Evolutionary conservation across 92 coral and sea anemone species (phyloP), one percentile per base, ranked within the genome.

Genomic region (Meandrina meandrites): DNA sequence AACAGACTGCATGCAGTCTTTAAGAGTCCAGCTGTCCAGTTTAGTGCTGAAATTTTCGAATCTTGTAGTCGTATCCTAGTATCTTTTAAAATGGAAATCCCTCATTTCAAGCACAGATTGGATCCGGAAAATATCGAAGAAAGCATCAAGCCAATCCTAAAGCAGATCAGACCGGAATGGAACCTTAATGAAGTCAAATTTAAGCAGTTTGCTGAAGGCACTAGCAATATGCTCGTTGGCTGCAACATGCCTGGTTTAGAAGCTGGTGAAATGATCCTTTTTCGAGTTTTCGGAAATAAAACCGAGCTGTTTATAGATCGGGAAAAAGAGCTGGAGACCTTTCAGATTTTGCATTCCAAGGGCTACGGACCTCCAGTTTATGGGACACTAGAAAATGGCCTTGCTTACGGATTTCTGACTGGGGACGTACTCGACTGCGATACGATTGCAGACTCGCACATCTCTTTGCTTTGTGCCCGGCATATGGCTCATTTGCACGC

Each of bases 241-340:
- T 93, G 97, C 40, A 88, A 79, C 69, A 78, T 84, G 85, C 88
- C 88, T 22, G 93, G 92, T 24, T 78, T 93, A 12, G 71, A 56
- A 6, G 78, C 91, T 50, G 90, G 79, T n/a, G 99, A 97, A 30
- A 92, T 96, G 66, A 84, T 90, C 28, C 89, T 97, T 58, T 97
- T 97, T 76, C 93, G 99, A 58, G 51, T 97, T 22, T 97, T 87
- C 80, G 99, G 99, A 1, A 95, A 97, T 83, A 94, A 94, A 80
- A 97, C 99, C 24, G 99, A 97, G 86, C 92, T 95, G 11, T 97
- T 97, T 64, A 97, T 97, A 53, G 98, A 97, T 80, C 84, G 99
- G 76, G 74, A 92, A 64, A 93, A 88, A 85, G 99, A 97, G 87
- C 87, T 97, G 40, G 94, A 90, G 47, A 97, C 96, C 27, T 96